Evolutionary conservation across 2,888 invertebrate species (phyloP), one percentile per base, ranked within the genome.

Genomic region (Pegoplata infirma): DNA sequence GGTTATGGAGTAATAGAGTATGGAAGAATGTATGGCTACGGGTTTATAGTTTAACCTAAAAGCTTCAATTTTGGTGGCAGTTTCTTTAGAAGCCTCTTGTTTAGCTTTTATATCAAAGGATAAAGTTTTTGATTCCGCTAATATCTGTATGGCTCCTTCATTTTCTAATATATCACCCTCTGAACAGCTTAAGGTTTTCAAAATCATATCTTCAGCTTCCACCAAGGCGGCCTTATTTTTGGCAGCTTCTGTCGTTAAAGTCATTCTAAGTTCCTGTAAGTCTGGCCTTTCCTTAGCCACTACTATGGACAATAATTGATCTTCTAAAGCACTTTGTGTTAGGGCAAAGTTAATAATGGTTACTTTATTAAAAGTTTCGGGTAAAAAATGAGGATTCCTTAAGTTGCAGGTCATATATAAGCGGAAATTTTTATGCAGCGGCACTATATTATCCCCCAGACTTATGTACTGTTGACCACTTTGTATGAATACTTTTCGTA

Each of bases 161-260:
- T 98, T 96, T 90, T 97, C 97, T 78, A 98, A 91, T 86, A 98
- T 97, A 87, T 97, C 96, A 2, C 97, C 96, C 87, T 96, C 94
- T 1, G 94, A 91, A 85, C 94, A 93, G 49, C 96, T 94, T 66
- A 98, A 90, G 0, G 97, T 97, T 84, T 93, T 92, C 56, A 98
- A 90, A 83, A 98, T 97, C 89, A 94, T 95, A 86, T 97, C 96
- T 90, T 98, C 97, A 21, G 96, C 95, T 87, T 95, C 93, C 85
- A 96, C 94, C 44, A 98, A 89, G 2, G 95, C 94, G 71, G 94
- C 92, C 86, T 93, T 93, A 88, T 98, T 97, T 82, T 93, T 92
- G 0, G 96, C 95, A 47, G 94, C 94, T 40, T 94, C 93, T 7
- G 95, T 92, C 12, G 96, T 94, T 44, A 97, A 91, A 63, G 93